phyloP scores from a whole-genome alignment of 2,113 vertebrate genomes.

The Apteryx owenii region DNA sequence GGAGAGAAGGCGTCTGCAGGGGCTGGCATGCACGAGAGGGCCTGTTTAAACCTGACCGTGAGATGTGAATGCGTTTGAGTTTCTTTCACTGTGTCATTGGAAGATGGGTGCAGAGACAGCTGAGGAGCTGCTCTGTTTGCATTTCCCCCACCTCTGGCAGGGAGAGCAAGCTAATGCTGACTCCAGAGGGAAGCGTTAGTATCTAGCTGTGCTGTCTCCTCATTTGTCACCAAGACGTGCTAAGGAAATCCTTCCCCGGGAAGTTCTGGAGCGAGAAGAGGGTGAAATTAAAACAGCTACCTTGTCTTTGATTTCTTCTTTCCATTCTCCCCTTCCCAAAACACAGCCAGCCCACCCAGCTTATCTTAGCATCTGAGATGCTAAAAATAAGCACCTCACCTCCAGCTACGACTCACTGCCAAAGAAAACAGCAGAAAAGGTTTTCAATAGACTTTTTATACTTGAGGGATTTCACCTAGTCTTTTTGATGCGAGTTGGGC shows the following conservation, averaged over 20 bases:
- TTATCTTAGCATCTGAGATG: not conserved
- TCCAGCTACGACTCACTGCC: not conserved
- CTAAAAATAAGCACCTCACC: not conserved
- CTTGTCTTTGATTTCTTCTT: not conserved
- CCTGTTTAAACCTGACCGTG: not conserved
- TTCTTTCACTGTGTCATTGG: no score
- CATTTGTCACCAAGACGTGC: not conserved
- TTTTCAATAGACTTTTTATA: not conserved
- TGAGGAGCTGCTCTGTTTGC: not conserved
- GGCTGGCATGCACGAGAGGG: not conserved
- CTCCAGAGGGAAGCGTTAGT: no score
- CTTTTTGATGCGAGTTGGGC: not conserved
- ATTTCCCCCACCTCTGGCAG: not conserved
- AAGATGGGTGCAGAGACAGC: not conserved
- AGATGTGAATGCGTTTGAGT: not conserved
- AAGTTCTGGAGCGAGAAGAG: not conserved
- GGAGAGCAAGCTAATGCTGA: not conserved
- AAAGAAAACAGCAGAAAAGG: not conserved
- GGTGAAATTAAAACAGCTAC: not conserved
- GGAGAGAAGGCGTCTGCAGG: not conserved
- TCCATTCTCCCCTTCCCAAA: not conserved
- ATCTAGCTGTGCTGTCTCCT: not conserved
- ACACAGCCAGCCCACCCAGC: not conserved
- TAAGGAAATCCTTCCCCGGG: not conserved
- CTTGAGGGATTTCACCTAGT: not conserved